Base-by-base conservation (phyloP, 2,113 vertebrate genomes). In the Corythoichthys intestinalis region DNA sequence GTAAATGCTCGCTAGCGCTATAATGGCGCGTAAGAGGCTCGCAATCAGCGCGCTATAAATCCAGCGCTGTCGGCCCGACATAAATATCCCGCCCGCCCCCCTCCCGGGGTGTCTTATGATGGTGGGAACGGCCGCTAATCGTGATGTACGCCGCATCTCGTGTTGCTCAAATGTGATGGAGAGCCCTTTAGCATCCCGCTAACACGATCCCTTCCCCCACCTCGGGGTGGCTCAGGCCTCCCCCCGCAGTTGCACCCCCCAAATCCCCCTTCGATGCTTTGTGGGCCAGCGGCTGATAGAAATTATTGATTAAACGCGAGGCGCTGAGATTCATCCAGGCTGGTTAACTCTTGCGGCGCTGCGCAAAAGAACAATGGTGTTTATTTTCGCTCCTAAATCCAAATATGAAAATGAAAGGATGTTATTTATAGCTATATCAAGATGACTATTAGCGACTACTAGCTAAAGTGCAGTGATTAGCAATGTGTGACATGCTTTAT, bases 271-370 rank as follows among this genome's bases (percentile, higher is more conserved):
- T 84, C 83, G 69, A 86, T 91, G 91, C 92, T 92, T 90, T 90
- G 91, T 92, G 88, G 91, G 88, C 92, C 90, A 93, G 86, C 88
- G 92, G 92, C 93, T 93, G 93, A 94, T 94, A 94, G 92, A 94
- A 93, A 94, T 94, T 94, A 94, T 94, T 93, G 93, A 94, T 94
- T 93, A 93, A 92, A 93, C 92, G 92, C 92, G 90, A 91, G 92
- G 91, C 89, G 89, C 85, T 90, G 90, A 88, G 91, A 91, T 90
- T 92, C 86, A 88, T 89, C 87, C 89, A 93, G 91, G 90, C 90
- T 85, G 79, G 86, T 93, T 94, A 94, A 94, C 93, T 90, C 92
- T 85, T 91, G 89, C 84, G 75, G 74, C 71, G 60, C 88, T 65
- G 49, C 74, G 76, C 77, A 79, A 47, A 78, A 71, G 66, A 67